phyloP scores from a whole-genome alignment of 2,113 vertebrate species.

The Dromiciops gliroides region DNA sequence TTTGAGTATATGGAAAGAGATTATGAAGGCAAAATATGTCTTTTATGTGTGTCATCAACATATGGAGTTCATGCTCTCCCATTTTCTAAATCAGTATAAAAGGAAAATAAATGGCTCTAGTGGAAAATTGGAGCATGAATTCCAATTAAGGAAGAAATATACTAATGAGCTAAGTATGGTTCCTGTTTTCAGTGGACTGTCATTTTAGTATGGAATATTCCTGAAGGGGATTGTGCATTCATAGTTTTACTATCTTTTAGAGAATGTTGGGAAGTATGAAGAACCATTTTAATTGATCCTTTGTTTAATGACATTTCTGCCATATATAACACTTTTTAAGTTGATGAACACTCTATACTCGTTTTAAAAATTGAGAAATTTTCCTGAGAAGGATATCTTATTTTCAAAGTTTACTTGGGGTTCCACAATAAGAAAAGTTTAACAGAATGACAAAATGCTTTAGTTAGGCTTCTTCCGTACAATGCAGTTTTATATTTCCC shows the following conservation, averaged over 20 bases:
- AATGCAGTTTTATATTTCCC: background rate
- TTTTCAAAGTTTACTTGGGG: no score
- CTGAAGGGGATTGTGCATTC: background rate
- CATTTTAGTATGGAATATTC: background rate
- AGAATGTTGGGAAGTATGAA: no score
- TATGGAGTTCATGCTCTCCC: background rate
- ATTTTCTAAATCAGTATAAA: background rate
- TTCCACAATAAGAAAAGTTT: no score
- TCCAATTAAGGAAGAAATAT: background rate
- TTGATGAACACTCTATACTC: no score
- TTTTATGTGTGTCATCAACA: background rate
- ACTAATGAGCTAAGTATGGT: background rate
- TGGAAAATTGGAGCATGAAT: background rate
- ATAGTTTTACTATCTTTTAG: no score
- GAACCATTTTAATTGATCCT: no score
- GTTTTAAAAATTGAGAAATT: no score
- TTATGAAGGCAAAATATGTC: background rate
- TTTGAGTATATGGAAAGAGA: conserved; percentile 44
- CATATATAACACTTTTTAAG: no score
- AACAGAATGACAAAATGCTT: background rate
- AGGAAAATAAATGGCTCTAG: background rate
- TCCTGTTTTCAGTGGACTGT: background rate
- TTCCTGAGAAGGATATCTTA: no score
- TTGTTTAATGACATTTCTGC: no score
- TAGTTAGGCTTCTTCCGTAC: background rate